Evolutionary conservation across 2,888 invertebrate species (phyloP), one percentile per base, ranked within the genome.

Genomic region (Macaria notata): DNA sequence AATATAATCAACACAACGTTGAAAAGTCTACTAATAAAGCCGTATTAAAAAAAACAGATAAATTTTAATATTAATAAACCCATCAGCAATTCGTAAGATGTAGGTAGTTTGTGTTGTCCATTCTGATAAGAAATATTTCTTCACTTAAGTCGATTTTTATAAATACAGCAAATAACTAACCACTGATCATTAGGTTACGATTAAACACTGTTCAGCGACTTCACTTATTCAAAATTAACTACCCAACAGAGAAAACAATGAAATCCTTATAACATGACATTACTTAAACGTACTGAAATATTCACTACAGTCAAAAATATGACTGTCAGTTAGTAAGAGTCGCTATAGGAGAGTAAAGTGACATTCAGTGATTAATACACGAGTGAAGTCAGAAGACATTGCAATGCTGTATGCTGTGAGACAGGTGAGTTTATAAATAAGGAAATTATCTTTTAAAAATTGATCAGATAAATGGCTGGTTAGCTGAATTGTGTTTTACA

Each of bases 321-420:
- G 62, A 53, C 52, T 54, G 49, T 59, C 39, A 63, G 54, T 55
- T 57, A 63, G 56, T 54, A 48, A 46, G 6, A 33, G 39, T 36
- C 44, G 46, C 4, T 4, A 38, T 9, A 31, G 6, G 46, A 36
- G 33, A 61, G 59, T 56, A 48, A 31, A 52, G 48, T 52, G 44
- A 61, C 48, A 56, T 54, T 52, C 46, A 46, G 61, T 63, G 63
- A 66, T 63, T 38, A 65, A 68, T 2, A 62, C 9, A 8, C 41
- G 65, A 69, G 63, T 43, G 62, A 70, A 70, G 60, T 72, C 52
- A 68, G 71, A 76, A 80, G 69, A 72, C 54, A 44, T 59, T 63
- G 75, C 56, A 42, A 90, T 90, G 90, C 73, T 90, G 84, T 90
- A 90, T 68, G 89, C 90, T 9, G 89, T 90, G 4, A 83, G 90